Base-by-base conservation (phyloP, 2,888 invertebrate species). In the Merodon equestris region DNA sequence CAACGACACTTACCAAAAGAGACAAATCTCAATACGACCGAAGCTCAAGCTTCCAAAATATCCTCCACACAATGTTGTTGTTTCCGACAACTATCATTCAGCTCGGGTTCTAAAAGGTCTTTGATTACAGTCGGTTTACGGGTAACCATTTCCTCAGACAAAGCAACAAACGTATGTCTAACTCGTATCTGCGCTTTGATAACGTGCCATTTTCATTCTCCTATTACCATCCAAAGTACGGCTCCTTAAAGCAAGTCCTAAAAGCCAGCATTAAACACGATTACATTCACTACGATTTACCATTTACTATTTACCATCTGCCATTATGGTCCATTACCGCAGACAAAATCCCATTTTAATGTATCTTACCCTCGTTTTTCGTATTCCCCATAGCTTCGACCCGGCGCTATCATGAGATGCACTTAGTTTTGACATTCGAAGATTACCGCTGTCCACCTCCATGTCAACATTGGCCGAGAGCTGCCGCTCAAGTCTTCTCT, bases 381-480 rank as follows among this genome's bases (percentile, higher is more conserved):
- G 7, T 36, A 9, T 36, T 3, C 40, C 40, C 18, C 9, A 5
- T 15, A 13, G 40, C 44, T 38, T 40, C 40, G 40, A 18, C 44
- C 2, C 53, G n/a, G 4, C 53, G 51, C 50, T 70, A 79, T 74
- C 74, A 73, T 60, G 64, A 60, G 64, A 58, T 79, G 79, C 79
- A 79, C 79, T 79, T 79, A 79, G 74, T 73, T 79, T 74, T 70
- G 79, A 73, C 79, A 60, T 73, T 47, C 60, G 61, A 42, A 68
- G 68, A 74, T 74, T 68, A 70, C 57, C 48, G 40, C 40, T 79
- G 70, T 79, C 79, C 79, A 74, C 68, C 74, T 74, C 74, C 70
- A 74, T 79, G 79, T 72, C 68, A 73, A 56, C 57, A 13, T n/a
- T n/a, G n/a, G n/a, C n/a, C n/a, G n/a, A n/a, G n/a, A 27, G 27